phyloP scores from a whole-genome alignment of 1,140 invertebrate genomes.

The Conus ventricosus region DNA sequence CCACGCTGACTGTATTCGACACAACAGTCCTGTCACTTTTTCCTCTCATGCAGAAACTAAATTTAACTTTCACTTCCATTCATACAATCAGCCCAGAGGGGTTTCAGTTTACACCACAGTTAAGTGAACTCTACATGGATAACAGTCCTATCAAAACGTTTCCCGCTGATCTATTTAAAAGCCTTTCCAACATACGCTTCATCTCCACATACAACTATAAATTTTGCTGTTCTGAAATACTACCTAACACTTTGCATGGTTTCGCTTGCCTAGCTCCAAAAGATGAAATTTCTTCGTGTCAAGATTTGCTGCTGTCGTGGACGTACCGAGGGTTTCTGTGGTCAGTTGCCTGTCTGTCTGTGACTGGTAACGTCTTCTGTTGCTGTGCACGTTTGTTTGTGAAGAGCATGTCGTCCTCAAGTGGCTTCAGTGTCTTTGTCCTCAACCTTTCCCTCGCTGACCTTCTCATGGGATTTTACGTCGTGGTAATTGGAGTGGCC shows the following conservation, averaged over 20 bases:
- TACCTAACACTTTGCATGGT: slow-evolving; percentile 27
- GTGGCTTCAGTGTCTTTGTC: slow-evolving; percentile 47
- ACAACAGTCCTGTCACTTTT: background rate
- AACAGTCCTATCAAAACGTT: background rate
- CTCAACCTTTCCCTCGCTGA: slow-evolving; percentile 59
- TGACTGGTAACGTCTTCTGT: slow-evolving; percentile 54
- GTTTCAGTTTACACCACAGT: background rate
- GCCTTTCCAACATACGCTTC: background rate
- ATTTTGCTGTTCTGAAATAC: slow-evolving; percentile 47
- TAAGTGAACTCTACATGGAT: background rate
- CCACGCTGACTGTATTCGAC: slow-evolving; percentile 4
- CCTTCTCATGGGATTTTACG: slow-evolving; percentile 65
- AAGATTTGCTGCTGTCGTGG: slow-evolving; percentile 44
- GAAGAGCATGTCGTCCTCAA: background rate
- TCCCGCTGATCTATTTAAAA: background rate
- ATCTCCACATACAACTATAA: slow-evolving; percentile 41
- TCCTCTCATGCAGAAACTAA: background rate
- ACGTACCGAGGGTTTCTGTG: slow-evolving; percentile 47
- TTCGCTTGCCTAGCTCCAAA: slow-evolving; percentile 17
- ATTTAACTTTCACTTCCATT: background rate
- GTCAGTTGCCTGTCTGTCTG: slow-evolving; percentile 42
- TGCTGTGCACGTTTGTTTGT: slow-evolving; percentile 23
- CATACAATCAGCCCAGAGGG: background rate
- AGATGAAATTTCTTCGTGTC: slow-evolving; percentile 53
- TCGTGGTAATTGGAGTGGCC: slow-evolving; percentile 58